Percentiles rank a stretch among this genome's conserved stretches.
These are phyloP conservation scores for Nettapus auritus DNA, from an alignment of 2,113 vertebrate genomes.

Conservation along the genomic window DNA sequence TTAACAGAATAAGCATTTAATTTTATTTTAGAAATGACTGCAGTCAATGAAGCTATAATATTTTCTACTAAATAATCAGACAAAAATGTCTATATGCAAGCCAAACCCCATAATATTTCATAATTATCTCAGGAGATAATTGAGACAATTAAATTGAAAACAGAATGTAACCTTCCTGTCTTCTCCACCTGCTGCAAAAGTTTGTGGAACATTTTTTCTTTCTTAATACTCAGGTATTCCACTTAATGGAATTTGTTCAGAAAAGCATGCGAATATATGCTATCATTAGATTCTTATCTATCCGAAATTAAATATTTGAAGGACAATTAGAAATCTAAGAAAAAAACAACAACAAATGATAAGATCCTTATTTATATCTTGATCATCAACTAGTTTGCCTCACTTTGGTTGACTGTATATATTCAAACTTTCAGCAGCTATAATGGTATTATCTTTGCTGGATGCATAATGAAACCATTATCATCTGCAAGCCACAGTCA, in stretches of 20 bases:
- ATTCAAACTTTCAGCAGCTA: neutral
- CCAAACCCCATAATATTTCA: neutral
- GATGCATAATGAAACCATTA: neutral
- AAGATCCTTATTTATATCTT: neutral
- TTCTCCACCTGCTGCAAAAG: neutral
- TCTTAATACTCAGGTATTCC: neutral
- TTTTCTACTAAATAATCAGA: neutral
- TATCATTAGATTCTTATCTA: neutral
- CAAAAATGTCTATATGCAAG: neutral
- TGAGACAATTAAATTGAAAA: neutral
- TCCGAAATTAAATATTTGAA: neutral
- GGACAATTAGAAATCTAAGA: neutral
- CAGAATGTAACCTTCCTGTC: neutral
- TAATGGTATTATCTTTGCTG: slow-evolving; percentile 1
- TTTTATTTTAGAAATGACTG: neutral
- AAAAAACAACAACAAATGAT: neutral
- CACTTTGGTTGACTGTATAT: neutral
- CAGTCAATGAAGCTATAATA: neutral
- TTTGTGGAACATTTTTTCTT: neutral
- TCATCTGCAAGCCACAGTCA: neutral
- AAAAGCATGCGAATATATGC: neutral
- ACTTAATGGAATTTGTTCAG: neutral
- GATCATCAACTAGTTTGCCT: neutral
- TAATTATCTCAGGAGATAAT: neutral
- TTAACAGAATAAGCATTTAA: neutral